phyloP scores from a whole-genome alignment of 2,113 vertebrate genomes.

The rat (Rattus norvegicus) region DNA sequence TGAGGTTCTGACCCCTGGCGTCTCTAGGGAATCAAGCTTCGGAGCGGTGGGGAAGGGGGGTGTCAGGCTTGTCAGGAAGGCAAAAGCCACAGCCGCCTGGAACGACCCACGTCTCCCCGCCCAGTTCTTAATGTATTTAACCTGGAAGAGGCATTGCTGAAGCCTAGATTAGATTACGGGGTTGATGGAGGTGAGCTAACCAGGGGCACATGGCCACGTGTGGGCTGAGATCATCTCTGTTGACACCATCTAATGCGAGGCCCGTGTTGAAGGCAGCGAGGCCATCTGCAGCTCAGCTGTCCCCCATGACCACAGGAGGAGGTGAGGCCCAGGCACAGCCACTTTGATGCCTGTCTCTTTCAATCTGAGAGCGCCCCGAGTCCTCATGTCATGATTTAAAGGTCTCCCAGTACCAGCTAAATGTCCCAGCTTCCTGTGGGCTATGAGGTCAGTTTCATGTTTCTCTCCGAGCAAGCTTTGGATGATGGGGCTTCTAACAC shows the following conservation, averaged over 20 bases:
- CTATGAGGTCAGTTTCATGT: slow-evolving; percentile 81
- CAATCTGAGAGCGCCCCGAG: slow-evolving; percentile 78
- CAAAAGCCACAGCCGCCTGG: slow-evolving; percentile 80
- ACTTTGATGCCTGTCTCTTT: slow-evolving; percentile 86
- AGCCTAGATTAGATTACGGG: slow-evolving; percentile 86
- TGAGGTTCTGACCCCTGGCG: slow-evolving; percentile 92
- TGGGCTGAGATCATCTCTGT: slow-evolving; percentile 86
- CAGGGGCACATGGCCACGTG: slow-evolving; percentile 85
- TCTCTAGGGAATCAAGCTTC: slow-evolving; percentile 88
- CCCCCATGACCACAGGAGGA: slow-evolving; percentile 74
- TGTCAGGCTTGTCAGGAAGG: slow-evolving; percentile 86
- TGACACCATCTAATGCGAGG: slow-evolving; percentile 87
- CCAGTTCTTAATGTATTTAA: slow-evolving; percentile 86
- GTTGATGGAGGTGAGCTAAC: slow-evolving; percentile 85
- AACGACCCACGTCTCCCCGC: slow-evolving; percentile 58
- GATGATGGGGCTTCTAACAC: neutral
- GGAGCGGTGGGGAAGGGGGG: slow-evolving; percentile 68
- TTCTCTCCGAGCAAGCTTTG: slow-evolving; percentile 27
- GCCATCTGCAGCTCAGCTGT: slow-evolving; percentile 77
- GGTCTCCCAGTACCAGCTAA: slow-evolving; percentile 86
- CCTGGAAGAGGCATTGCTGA: slow-evolving; percentile 84
- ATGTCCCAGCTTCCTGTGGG: slow-evolving; percentile 88
- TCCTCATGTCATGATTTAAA: slow-evolving; percentile 84
- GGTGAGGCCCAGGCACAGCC: slow-evolving; percentile 83
- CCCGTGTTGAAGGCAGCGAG: slow-evolving; percentile 83